Percentiles rank a stretch among this genome's conserved stretches.
Evolutionary conservation across 2,113 vertebrate species (phyloP).

Genomic region (Hippoglossus stenolepis): DNA sequence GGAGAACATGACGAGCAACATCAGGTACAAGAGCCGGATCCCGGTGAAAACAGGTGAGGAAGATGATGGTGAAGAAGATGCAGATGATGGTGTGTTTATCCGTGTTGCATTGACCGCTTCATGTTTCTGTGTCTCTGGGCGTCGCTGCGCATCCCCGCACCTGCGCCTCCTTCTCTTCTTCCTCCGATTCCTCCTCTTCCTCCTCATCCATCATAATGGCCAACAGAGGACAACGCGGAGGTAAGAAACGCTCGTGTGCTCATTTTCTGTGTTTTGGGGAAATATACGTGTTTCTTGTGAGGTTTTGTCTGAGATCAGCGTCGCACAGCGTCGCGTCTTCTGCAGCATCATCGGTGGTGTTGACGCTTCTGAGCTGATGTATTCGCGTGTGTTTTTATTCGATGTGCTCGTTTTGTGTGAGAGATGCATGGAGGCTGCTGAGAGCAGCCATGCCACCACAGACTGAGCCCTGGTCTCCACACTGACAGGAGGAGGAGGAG

Average conservation of each 20-base stretch:
- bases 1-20: conserved; percentile 89
- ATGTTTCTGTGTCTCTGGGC: conserved; percentile 66
- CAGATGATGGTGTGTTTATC: background rate
- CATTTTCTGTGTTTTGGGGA: background rate
- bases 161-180: conserved; percentile 71
- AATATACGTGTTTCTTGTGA: background rate
- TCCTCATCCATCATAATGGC: conserved; percentile 55
- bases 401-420: background rate
- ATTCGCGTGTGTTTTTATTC: too few relatives aligned
- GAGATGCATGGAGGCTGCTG: background rate
- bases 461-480: conserved; percentile 18
- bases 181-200: conserved; percentile 30
- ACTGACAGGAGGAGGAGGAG: conserved; percentile 6
- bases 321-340: background rate
- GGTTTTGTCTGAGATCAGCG: background rate
- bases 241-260: conserved; percentile 57
- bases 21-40: conserved; percentile 93
- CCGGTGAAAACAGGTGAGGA: conserved; percentile 90
- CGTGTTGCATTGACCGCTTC: conserved; percentile 32
- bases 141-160: conserved; percentile 78
- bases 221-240: conserved; percentile 80
- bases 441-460: conserved; percentile 36
- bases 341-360: background rate
- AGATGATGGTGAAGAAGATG: background rate
- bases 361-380: background rate